Percentiles rank a stretch among this genome's conserved stretches.
phyloP scores from a whole-genome alignment of 2,113 vertebrate species.

The Camelus bactrianus region DNA sequence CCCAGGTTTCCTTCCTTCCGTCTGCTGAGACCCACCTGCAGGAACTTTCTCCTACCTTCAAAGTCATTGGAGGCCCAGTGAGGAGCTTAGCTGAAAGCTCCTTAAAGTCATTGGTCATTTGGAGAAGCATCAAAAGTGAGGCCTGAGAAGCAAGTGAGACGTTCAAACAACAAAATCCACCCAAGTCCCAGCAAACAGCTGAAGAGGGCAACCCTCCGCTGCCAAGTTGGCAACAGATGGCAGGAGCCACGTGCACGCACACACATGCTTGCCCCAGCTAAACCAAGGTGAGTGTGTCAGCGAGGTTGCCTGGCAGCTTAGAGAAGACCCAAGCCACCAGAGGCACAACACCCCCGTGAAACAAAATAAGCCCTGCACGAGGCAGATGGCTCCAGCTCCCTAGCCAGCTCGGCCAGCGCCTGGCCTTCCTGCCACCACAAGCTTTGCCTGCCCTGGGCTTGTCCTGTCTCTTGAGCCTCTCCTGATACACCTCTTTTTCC shows the following conservation, averaged over 20 bases:
- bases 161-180: background rate
- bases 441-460: background rate
- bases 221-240: background rate
- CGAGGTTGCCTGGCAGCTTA: background rate
- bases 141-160: background rate
- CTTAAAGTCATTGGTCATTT: background rate
- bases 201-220: background rate
- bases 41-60: background rate
- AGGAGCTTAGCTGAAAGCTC: background rate
- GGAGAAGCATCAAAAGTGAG: background rate
- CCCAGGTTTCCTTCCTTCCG: background rate
- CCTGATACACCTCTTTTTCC: background rate
- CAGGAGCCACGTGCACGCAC: accelerated
- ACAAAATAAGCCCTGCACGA: background rate
- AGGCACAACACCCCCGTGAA: background rate
- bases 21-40: background rate
- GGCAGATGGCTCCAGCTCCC: background rate
- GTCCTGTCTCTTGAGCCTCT: background rate
- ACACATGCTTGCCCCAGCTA: accelerated
- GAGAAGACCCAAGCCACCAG: constrained; percentile 32
- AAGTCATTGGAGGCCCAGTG: background rate
- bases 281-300: background rate
- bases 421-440: background rate
- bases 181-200: constrained; percentile 18
- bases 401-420: background rate